Conservation (phyloP, 2,113 vertebrate species). For the Promerops cafer region DNA sequence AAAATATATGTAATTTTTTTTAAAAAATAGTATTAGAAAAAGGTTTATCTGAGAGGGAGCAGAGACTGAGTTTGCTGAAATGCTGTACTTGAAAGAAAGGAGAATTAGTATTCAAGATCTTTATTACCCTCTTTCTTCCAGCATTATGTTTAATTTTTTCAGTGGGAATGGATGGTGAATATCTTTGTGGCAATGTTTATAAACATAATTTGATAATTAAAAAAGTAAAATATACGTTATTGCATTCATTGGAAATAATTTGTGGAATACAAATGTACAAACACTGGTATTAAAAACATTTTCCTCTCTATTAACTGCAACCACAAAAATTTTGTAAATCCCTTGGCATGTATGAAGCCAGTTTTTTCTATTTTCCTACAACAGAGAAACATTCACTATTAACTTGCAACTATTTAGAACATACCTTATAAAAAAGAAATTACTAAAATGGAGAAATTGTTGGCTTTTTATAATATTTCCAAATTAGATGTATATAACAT, state of each 20-base stretch:
- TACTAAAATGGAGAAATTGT: background rate
- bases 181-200: background rate
- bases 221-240: background rate
- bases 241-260: background rate
- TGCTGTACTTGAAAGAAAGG: background rate
- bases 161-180: background rate
- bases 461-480: background rate
- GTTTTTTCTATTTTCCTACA: background rate
- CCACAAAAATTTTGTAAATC: background rate
- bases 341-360: background rate
- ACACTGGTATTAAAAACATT: background rate
- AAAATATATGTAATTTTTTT: background rate
- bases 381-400: background rate
- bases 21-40: background rate
- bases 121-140: background rate
- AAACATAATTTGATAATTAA: background rate
- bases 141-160: background rate
- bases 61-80: background rate
- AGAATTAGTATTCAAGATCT: background rate
- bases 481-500: background rate
- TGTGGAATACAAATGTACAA: background rate
- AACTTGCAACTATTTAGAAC: background rate
- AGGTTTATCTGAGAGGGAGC: background rate
- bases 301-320: background rate
- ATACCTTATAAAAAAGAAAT: background rate